Percentiles rank a stretch among this genome's conserved stretches.
Evolutionary conservation across 1,140 invertebrate genomes (phyloP).

Genomic region (Lordiphosa mommai): DNA sequence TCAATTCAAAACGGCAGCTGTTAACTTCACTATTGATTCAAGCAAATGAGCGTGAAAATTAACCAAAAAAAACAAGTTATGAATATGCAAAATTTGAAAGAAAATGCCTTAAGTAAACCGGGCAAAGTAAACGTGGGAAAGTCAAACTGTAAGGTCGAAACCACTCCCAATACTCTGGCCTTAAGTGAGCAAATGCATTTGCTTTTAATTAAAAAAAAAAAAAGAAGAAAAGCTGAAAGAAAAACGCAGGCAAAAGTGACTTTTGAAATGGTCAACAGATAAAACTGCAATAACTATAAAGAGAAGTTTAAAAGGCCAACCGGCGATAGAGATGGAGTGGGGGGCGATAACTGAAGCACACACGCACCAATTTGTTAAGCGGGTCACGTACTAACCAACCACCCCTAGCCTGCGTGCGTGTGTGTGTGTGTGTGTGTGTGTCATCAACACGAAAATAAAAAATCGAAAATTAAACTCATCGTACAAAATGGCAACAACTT

Average conservation of each 20-base stretch:
- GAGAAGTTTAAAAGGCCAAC: conserved; percentile 38
- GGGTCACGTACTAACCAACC: conserved; percentile 52
- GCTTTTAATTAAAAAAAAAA: conserved; percentile 59
- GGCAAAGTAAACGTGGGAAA: conserved; percentile 39
- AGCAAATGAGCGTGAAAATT: conserved; percentile 45
- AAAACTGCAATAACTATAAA: conserved; percentile 74
- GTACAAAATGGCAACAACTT: conserved; percentile 58
- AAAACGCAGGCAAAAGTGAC: conserved; percentile 43
- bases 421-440: conserved; percentile 19
- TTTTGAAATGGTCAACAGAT: conserved; percentile 64
- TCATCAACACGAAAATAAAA: conserved; percentile 72
- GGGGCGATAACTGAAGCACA: conserved; percentile 3
- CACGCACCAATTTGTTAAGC: conserved; percentile 74
- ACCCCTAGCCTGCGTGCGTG: conserved; percentile 6
- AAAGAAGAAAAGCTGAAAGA: conserved; percentile 1
- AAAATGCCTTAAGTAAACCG: conserved; percentile 3
- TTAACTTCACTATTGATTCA: conserved; percentile 30
- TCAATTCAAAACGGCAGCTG: conserved; percentile 8
- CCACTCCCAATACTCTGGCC: conserved; percentile 32
- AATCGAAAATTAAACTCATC: conserved; percentile 70
- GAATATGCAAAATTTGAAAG: conserved; percentile 3
- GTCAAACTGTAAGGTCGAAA: conserved; percentile 8
- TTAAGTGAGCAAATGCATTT: conserved; percentile 46
- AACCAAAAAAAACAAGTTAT: background rate
- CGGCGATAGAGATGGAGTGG: conserved; percentile 9